Evolutionary conservation across 2,797 vertebrate genomes (phyloP).

Genomic region (Amblyraja radiata): DNA sequence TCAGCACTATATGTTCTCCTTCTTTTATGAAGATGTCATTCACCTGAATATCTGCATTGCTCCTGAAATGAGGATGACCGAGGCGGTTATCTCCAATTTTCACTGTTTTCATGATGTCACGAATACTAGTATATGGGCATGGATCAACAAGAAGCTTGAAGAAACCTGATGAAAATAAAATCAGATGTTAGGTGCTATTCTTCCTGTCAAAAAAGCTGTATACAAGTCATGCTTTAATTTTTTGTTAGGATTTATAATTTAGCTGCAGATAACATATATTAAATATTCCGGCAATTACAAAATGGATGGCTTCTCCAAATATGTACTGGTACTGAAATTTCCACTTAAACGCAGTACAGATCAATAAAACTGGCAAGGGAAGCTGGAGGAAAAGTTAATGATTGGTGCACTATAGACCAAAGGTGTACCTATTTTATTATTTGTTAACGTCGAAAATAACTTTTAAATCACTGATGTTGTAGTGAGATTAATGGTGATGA

Average conservation of each 20-base stretch:
- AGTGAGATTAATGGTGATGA: too few species aligned
- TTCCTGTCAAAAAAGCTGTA: background rate
- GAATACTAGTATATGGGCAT: constrained; percentile 59
- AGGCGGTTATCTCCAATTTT: constrained; percentile 57
- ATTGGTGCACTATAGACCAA: background rate
- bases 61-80: constrained; percentile 61
- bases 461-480: background rate
- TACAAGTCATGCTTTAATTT: background rate
- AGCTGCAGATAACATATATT: background rate
- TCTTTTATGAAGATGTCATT: constrained; percentile 51
- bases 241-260: background rate
- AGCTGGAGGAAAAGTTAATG: background rate
- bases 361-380: background rate
- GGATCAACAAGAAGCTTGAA: constrained; percentile 65
- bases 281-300: background rate
- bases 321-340: background rate
- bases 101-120: constrained; percentile 61
- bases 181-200: background rate
- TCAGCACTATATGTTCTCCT: constrained; percentile 59
- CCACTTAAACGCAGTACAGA: background rate
- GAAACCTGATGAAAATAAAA: constrained; percentile 57
- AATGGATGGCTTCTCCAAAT: background rate
- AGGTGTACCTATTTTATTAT: background rate
- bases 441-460: background rate
- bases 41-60: constrained; percentile 51